Percentiles rank a stretch among this genome's conserved stretches.
Evolutionary conservation across 2,113 vertebrate species (phyloP).

Genomic region (Bettongia penicillata): DNA sequence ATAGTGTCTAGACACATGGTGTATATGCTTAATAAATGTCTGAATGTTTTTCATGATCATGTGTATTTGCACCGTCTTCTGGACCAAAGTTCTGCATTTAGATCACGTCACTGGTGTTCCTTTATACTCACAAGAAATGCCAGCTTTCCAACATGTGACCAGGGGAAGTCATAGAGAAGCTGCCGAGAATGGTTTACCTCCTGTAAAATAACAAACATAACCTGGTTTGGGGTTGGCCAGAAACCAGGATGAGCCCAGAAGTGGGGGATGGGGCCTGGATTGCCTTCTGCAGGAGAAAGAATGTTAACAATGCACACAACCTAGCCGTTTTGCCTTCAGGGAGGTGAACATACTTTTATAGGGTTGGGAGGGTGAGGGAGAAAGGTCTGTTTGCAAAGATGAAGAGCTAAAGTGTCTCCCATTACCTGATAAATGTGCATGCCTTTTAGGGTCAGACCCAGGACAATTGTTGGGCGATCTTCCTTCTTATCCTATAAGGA

Average conservation of each 20-base stretch:
- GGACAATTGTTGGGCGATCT: slow-evolving; percentile 87
- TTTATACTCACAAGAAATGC: slow-evolving; percentile 89
- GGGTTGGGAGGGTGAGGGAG: rapidly evolving
- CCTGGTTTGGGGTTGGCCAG: background rate
- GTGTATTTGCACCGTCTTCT: slow-evolving; percentile 25
- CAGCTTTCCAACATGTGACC: slow-evolving; percentile 90
- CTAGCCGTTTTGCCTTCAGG: background rate
- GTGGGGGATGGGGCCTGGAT: background rate
- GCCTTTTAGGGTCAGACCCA: slow-evolving; percentile 93
- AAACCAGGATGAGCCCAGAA: slow-evolving; percentile 61
- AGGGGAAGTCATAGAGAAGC: slow-evolving; percentile 92
- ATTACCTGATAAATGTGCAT: slow-evolving; percentile 95
- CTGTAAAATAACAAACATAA: slow-evolving; percentile 80
- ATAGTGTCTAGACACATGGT: background rate
- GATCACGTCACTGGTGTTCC: slow-evolving; percentile 10
- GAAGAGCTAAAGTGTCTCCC: slow-evolving; percentile 55
- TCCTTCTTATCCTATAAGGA: slow-evolving; percentile 91
- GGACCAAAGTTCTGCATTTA: background rate
- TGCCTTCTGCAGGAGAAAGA: background rate
- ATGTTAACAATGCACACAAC: background rate
- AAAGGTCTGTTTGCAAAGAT: background rate
- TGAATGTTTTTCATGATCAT: background rate
- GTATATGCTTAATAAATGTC: background rate
- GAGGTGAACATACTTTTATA: background rate
- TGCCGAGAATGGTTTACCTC: slow-evolving; percentile 87